Percentiles rank a stretch among this genome's conserved stretches.
phyloP scores from a whole-genome alignment of 2,888 invertebrate genomes.

The Trachelus troglodyta region DNA sequence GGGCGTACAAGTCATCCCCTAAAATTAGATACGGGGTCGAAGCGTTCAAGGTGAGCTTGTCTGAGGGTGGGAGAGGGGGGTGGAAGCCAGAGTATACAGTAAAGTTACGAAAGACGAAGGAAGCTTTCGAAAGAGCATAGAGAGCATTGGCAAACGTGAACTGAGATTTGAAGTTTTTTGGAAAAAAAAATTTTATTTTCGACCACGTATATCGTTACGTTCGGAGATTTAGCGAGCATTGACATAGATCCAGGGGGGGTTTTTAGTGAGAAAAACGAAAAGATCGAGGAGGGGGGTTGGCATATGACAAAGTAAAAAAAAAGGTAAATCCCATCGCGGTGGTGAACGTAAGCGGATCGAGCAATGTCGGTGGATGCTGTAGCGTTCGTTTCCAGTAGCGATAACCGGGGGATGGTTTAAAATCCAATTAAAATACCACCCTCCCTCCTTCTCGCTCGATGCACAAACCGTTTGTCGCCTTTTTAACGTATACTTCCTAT shows the following conservation, averaged over 20 bases:
- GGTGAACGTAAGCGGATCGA: background rate
- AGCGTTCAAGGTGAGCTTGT: slow-evolving; percentile 10
- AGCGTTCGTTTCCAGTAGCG: background rate
- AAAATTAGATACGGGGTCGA: slow-evolving; percentile 14
- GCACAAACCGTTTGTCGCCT: background rate
- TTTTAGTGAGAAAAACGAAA: background rate
- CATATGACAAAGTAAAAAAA: background rate
- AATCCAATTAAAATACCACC: slow-evolving; percentile 4
- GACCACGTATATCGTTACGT: background rate
- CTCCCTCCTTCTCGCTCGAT: background rate
- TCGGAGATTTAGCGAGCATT: background rate
- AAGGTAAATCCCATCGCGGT: background rate
- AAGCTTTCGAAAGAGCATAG: background rate
- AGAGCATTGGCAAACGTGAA: background rate
- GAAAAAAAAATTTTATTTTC: background rate
- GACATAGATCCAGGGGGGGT: background rate
- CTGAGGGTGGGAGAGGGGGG: background rate
- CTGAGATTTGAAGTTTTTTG: background rate
- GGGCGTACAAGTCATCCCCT: slow-evolving; percentile 12
- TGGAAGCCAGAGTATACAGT: too few species aligned
- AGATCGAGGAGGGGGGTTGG: background rate
- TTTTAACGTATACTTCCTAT: background rate
- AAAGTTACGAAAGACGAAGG: background rate
- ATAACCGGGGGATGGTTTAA: background rate
- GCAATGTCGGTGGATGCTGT: background rate